These are phyloP conservation scores for Perodicticus potto DNA, from an alignment of 2,797 vertebrate species.

Conservation along the genomic window DNA sequence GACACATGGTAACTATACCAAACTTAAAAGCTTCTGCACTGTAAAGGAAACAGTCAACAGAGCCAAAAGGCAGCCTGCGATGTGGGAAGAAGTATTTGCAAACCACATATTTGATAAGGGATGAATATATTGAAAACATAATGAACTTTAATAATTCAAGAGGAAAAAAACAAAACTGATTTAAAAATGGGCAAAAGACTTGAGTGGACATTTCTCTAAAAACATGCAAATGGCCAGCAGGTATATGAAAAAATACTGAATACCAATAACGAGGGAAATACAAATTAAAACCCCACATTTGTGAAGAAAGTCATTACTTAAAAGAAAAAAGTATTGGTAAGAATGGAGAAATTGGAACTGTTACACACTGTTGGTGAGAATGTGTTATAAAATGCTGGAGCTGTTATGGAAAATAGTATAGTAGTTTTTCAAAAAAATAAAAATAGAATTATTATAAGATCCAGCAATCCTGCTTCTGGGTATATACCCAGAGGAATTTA, in stretches of 20 bases:
- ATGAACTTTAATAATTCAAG: background rate
- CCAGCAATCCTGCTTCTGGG: background rate
- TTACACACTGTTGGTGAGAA: background rate
- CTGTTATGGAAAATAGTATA: background rate
- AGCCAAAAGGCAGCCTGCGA: background rate
- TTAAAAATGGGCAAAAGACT: background rate
- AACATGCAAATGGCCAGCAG: background rate
- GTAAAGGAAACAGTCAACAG: background rate
- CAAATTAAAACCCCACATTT: background rate
- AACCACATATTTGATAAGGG: background rate
- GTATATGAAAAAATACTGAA: background rate
- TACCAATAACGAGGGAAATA: background rate
- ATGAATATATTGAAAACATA: background rate
- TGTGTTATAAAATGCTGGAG: background rate
- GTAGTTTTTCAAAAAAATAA: background rate
- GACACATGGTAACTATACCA: background rate
- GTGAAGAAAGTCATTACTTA: background rate
- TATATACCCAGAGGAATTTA: background rate
- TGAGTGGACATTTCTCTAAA: background rate
- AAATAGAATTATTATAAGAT: background rate
- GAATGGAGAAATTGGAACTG: background rate
- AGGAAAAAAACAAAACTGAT: background rate
- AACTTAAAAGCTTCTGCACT: background rate
- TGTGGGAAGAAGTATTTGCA: background rate
- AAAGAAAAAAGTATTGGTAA: background rate